A percentile compares a stretch with the other conserved stretches of the same genome.
phyloP scores from a whole-genome alignment of 1,140 invertebrate genomes.

The Tetraneura akinire region DNA sequence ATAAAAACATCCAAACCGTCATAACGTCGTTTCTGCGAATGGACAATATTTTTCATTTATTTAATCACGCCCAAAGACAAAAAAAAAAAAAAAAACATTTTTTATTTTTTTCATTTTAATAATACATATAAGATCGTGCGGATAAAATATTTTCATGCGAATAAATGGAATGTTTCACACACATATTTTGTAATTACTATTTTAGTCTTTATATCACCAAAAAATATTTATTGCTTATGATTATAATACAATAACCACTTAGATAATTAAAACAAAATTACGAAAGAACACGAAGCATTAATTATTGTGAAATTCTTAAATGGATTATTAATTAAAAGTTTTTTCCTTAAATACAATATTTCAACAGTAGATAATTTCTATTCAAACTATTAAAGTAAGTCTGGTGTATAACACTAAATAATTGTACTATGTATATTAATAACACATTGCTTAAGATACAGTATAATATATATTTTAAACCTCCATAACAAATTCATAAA shows the following conservation, averaged over 20 bases:
- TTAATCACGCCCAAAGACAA: neutral
- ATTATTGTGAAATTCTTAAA: too few species aligned
- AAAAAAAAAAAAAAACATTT: too few species aligned
- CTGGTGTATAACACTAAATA: neutral
- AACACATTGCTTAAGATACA: neutral
- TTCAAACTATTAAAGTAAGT: neutral
- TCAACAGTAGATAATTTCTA: neutral
- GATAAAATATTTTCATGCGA: too few species aligned
- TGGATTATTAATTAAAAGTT: neutral
- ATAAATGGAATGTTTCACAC: too few species aligned
- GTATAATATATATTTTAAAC: neutral
- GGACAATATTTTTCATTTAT: neutral
- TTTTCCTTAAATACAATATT: neutral
- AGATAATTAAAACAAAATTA: neutral
- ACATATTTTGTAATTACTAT: too few species aligned
- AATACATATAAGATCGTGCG: neutral
- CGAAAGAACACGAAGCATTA: too few species aligned
- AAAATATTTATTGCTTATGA: neutral
- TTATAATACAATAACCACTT: neutral
- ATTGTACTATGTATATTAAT: too few species aligned
- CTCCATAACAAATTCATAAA: neutral
- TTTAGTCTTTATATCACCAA: too few species aligned
- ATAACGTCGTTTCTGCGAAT: neutral
- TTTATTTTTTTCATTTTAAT: neutral
- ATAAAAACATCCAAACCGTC: neutral